Evolutionary conservation across 2,113 vertebrate genomes (phyloP), one percentile per base, ranked within the genome.

Genomic region (Suricata suricatta): DNA sequence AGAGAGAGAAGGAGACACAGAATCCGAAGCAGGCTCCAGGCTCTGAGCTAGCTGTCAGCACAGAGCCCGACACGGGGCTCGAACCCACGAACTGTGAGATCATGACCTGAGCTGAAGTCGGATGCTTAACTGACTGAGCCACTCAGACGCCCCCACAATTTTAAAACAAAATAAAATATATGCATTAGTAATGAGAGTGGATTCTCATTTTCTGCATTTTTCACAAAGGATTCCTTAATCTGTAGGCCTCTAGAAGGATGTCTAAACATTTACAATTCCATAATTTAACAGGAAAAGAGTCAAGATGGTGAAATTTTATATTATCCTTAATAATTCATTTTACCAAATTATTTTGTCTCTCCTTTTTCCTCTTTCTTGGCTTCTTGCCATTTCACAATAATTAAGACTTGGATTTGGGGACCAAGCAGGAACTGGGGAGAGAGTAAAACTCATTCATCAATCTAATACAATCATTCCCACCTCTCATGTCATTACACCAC

Each of bases 341-440:
- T 86, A 72, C 60, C 60, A 86, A 44, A 95, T 68, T 86, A 13
- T 93, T 88, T 93, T 79, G 16, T 71, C 89, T 57, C 33, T 74
- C 64, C 33, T 31, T 68, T 27, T 44, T 74, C 63, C 25, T 96
- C 57, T 69, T 85, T 52, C 83, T 6, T 96, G 29, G 69, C 60
- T 64, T 69, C 89, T 86, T 88, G 76, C 60, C 16, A 77, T 68
- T 71, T 93, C n/a, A 88, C 35, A 89, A 54, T 85, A 88, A 96
- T 77, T 91, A 82, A 93, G 79, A 63, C 35, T 68, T 90, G 4
- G 47, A 74, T 10, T 17, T 71, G 69, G 29, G 63, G 74, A 41
- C 72, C 23, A 81, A 96, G 35, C 86, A 35, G 25, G 66, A 93
- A 93, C 17, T 69, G 23, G 13, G 23, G 63, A 82, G 85, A 77